These are phyloP conservation scores for Hypomecis atomaria DNA, from an alignment of 2,888 invertebrate genomes.

Conservation along the genomic window DNA sequence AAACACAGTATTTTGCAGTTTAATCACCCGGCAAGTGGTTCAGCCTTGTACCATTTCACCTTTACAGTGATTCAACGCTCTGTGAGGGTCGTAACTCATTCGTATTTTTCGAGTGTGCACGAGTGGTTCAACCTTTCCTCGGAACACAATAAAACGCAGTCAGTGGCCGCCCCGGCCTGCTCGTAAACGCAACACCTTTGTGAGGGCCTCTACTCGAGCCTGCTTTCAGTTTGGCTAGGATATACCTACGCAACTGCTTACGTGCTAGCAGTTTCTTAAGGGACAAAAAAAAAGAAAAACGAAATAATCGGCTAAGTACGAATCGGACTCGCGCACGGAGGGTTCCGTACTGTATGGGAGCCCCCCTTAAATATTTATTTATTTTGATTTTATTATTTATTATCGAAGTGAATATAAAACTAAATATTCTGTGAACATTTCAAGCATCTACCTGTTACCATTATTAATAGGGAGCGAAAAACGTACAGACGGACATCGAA, in stretches of 20 bases:
- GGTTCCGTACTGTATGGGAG: neutral
- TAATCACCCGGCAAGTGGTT: neutral
- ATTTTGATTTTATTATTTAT: neutral
- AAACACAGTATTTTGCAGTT: too few relatives aligned
- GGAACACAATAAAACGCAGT: slow-evolving; percentile 43
- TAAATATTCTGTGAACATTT: too few relatives aligned
- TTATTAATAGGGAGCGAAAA: too few relatives aligned
- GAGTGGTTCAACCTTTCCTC: slow-evolving; percentile 30
- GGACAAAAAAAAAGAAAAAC: too few relatives aligned
- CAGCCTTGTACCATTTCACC: neutral
- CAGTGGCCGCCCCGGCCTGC: slow-evolving; percentile 23
- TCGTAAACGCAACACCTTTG: slow-evolving; percentile 44
- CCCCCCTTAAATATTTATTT: neutral
- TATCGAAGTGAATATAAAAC: too few relatives aligned
- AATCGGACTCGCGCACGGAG: too few relatives aligned
- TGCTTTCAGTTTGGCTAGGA: slow-evolving; percentile 7
- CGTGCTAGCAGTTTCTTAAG: too few relatives aligned
- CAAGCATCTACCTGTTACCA: too few relatives aligned
- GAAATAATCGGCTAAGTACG: neutral
- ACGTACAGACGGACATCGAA: too few relatives aligned
- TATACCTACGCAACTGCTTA: slow-evolving; percentile 4
- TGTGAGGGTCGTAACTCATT: slow-evolving; percentile 22
- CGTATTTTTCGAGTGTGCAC: slow-evolving; percentile 28
- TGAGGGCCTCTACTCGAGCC: slow-evolving; percentile 35
- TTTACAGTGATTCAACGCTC: slow-evolving; percentile 17